These are phyloP conservation scores for Operophtera brumata DNA, from an alignment of 2,888 invertebrate genomes.

Conservation along the genomic window DNA sequence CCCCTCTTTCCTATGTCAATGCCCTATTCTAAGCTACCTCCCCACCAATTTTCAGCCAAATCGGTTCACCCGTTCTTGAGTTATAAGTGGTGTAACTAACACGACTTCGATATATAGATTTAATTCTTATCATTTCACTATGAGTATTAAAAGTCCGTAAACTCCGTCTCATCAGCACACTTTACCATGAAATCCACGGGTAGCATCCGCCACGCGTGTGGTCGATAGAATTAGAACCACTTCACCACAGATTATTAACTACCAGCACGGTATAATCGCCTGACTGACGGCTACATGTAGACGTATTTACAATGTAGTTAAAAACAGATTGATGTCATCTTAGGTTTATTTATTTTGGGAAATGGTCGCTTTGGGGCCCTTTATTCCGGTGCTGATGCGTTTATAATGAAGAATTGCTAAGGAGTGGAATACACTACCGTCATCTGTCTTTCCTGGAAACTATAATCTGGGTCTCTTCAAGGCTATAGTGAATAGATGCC, in stretches of 20 bases:
- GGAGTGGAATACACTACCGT: no score
- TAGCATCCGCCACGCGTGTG: constrained; percentile 12
- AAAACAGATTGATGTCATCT: constrained; percentile 24
- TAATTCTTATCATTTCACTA: no score
- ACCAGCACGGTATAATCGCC: constrained; percentile 2
- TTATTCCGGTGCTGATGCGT: constrained; percentile 4
- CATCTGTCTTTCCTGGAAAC: no score
- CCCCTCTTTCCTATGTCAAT: no score
- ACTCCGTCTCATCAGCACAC: background rate
- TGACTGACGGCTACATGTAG: constrained; percentile 22
- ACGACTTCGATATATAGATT: no score
- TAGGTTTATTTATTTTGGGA: constrained; percentile 27
- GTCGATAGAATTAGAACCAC: constrained; percentile 16
- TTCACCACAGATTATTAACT: background rate
- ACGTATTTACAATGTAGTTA: constrained; percentile 29
- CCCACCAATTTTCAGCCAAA: no score
- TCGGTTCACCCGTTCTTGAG: no score
- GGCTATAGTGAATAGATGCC: no score
- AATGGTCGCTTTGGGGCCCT: constrained; percentile 14
- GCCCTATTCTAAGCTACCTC: no score
- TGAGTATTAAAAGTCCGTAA: no score
- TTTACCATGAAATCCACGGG: constrained; percentile 3
- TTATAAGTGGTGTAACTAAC: no score
- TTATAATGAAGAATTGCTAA: constrained; percentile 10
- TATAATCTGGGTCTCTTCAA: no score